Evolutionary conservation across 2,888 invertebrate genomes (phyloP), one percentile per base, ranked within the genome.

Genomic region (Euplagia quadripunctaria): DNA sequence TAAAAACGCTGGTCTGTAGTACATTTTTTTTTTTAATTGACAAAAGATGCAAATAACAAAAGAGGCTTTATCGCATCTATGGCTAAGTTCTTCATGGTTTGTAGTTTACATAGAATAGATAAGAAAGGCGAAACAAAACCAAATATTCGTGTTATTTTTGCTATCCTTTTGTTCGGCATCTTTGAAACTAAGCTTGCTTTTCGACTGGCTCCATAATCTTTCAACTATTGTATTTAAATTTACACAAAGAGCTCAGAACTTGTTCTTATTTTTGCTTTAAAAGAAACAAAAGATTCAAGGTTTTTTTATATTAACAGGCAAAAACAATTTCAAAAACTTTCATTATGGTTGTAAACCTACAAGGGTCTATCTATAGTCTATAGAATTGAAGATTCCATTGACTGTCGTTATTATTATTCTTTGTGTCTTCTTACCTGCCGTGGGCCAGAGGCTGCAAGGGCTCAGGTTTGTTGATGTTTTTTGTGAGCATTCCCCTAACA

Each of bases 401-500:
- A 82, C 73, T 78, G 70, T 74, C 79, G 77, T 74, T 86, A 84
- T 86, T 87, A 83, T 86, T 85, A 82, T 76, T 80, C 70, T 65
- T 67, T 74, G 71, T 66, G 77, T 77, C 87, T 87, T 89, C 83
- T 88, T 94, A 93, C 94, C 93, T 94, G 93, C 76, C 77, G 68
- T 72, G 82, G 87, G 83, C 77, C 76, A 76, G 73, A 41, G 79
- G 77, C 79, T 75, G 81, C 78, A 83, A 80, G 82, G 80, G 85
- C 82, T 72, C 75, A 83, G 87, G 89, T 90, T 91, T 93, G 91
- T 93, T 92, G 89, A 89, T 82, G 75, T 90, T 93, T 94, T 94
- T 94, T 93, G 85, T 91, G 65, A 78, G 86, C 91, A 94, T 93
- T 92, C 94, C 90, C 80, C 46, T 76, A 88, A 92, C 94, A 94